These are phyloP conservation scores for Bombus soroeensis DNA, from an alignment of 1,140 invertebrate genomes.

Conservation along the genomic window DNA sequence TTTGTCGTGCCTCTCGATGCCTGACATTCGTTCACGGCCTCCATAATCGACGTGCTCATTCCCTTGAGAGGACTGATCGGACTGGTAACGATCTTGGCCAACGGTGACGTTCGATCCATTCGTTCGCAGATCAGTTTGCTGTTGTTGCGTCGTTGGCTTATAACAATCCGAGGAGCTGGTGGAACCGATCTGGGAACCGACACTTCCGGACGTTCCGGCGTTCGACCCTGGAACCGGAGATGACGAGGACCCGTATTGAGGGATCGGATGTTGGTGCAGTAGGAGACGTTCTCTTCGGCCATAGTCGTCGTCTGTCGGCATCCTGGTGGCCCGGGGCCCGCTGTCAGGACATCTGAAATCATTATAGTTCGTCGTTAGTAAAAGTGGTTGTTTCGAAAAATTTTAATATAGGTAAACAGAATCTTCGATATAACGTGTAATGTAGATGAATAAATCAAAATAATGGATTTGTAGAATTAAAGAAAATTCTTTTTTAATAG, in stretches of 20 bases:
- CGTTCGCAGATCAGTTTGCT: constrained; percentile 58
- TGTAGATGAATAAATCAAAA: too few species aligned
- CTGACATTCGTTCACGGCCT: constrained; percentile 51
- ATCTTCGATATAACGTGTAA: too few species aligned
- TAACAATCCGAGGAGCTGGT: constrained; percentile 69
- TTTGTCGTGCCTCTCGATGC: constrained; percentile 62
- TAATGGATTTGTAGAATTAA: too few species aligned
- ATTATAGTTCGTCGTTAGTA: neutral
- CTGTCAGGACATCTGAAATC: constrained; percentile 82
- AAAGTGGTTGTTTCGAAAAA: neutral
- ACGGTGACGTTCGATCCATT: constrained; percentile 34
- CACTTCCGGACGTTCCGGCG: constrained; percentile 56
- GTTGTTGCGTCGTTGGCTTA: constrained; percentile 63
- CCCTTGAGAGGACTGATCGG: constrained; percentile 59
- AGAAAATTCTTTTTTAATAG: too few species aligned
- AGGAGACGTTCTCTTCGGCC: constrained; percentile 83
- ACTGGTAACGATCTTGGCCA: constrained; percentile 67
- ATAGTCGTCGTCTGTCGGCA: constrained; percentile 83
- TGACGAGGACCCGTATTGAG: constrained; percentile 75
- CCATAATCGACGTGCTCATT: constrained; percentile 68
- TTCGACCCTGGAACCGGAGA: constrained; percentile 71
- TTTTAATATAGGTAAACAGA: neutral
- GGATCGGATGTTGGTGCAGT: constrained; percentile 79
- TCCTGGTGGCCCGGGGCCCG: constrained; percentile 83
- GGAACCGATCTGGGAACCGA: constrained; percentile 64